A percentile compares a stretch with the other conserved stretches of the same genome.
phyloP scores from a whole-genome alignment of 2,113 vertebrate species.

The Lichenostomus cassidix region DNA sequence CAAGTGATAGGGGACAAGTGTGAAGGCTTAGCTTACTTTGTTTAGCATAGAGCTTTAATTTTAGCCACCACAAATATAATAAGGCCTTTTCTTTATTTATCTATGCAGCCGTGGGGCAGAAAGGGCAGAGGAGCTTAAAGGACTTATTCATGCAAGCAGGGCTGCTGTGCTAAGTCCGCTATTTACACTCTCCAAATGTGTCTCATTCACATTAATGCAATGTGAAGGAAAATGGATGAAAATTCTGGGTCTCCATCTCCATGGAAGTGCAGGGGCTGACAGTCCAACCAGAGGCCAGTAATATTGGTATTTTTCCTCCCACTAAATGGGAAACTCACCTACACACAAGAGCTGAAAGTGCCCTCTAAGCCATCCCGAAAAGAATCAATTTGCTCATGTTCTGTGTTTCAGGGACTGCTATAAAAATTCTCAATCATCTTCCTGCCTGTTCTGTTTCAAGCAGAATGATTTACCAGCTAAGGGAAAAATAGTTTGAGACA shows the following conservation, averaged over 20 bases:
- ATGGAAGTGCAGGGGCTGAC: neutral
- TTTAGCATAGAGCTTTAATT: slow-evolving; percentile 35
- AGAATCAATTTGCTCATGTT: neutral
- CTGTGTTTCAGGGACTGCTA: neutral
- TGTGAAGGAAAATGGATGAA: neutral
- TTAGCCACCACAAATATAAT: slow-evolving; percentile 42
- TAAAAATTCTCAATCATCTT: neutral
- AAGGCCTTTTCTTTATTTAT: slow-evolving; percentile 53
- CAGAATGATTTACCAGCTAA: slow-evolving; percentile 55
- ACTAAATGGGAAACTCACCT: neutral
- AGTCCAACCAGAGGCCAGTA: neutral
- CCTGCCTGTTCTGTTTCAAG: slow-evolving; percentile 17
- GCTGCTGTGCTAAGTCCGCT: slow-evolving; percentile 46
- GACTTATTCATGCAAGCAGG: slow-evolving; percentile 41
- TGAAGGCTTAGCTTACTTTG: slow-evolving; percentile 37
- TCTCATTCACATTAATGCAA: slow-evolving; percentile 23
- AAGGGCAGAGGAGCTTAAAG: slow-evolving; percentile 55
- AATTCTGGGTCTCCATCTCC: neutral
- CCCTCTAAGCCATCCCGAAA: neutral
- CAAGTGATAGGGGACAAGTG: neutral
- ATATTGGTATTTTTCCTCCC: neutral
- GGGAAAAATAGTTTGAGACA: slow-evolving; percentile 54
- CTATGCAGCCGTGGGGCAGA: slow-evolving; percentile 25
- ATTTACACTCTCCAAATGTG: neutral
- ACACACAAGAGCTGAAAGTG: neutral